Base-by-base conservation (phyloP, 2,888 invertebrate genomes). In the Caenorhabditis sp. region DNA sequence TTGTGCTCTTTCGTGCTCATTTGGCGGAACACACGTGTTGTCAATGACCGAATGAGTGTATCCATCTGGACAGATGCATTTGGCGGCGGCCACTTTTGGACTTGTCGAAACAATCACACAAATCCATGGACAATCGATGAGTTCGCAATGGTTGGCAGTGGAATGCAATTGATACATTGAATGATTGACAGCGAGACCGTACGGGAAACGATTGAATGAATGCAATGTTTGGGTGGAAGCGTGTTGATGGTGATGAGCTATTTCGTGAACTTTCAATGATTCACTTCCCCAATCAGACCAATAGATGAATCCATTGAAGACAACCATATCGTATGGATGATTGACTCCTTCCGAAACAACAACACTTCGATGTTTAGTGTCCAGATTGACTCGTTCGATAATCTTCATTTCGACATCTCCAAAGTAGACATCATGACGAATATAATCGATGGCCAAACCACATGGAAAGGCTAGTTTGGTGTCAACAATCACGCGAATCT, bases 131-230 rank as follows among this genome's bases (percentile, higher is more conserved):
- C 78, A 78, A 8, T 67, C 68, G n/a, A 78, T 50, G 4, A 63
- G 58, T 12, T 59, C 43, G 57, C 78, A 78, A 17, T 72, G 78
- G 55, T 73, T 73, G 2, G 64, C 23, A 27, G 70, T 36, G 6
- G 69, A 66, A 17, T 57, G 58, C 1, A 69, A 66, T 62, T 78
- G 74, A 55, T 73, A 75, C 53, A 69, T 69, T n/a, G 81, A 63
- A 62, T 83, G 83, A 24, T 81, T 77, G 62, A 83, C 59, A 49
- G 81, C 76, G 19, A 83, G 31, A 23, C 81, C 79, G 62, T 79
- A 81, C 19, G 81, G 81, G 71, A 77, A 76, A 14, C 70, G 66
- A 43, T 66, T 66, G 76, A 80, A 80, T 8, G 69, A 43, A 62
- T 80, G 80, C 21, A 80, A 59, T 62, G 71, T 62, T 49, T 68